Conservation (phyloP, 2,797 vertebrate species). For the Orientallactaga sibirica region DNA sequence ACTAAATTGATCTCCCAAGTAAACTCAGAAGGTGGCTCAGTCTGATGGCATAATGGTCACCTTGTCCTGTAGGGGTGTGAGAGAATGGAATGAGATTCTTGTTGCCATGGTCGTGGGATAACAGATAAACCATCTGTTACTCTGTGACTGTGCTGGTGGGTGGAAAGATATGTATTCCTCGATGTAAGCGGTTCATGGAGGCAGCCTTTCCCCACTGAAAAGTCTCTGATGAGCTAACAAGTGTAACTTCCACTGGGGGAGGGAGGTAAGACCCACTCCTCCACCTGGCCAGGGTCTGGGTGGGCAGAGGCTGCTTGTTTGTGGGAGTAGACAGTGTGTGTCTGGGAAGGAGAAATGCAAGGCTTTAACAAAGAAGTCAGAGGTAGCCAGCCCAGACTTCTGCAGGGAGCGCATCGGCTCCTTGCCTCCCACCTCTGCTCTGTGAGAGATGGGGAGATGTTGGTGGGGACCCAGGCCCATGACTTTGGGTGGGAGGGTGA, state of each 20-base stretch:
- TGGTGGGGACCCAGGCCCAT: rapidly evolving
- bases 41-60: background rate
- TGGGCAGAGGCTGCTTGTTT: background rate
- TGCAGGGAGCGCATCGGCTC: too few relatives aligned
- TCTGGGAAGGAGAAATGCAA: background rate
- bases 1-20: background rate
- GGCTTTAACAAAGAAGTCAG: too few relatives aligned
- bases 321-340: background rate
- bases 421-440: background rate
- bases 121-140: background rate
- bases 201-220: background rate
- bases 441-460: background rate
- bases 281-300: background rate
- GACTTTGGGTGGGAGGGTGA: too few relatives aligned
- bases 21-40: background rate
- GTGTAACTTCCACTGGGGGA: rapidly evolving
- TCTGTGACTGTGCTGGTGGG: background rate
- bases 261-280: too few relatives aligned
- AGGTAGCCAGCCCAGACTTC: too few relatives aligned
- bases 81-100: background rate
- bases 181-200: background rate
- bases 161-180: rapidly evolving
- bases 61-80: background rate
- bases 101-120: background rate
- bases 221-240: too few relatives aligned